These are phyloP conservation scores for Tribolium madens DNA, from an alignment of 1,140 invertebrate species.

Conservation along the genomic window DNA sequence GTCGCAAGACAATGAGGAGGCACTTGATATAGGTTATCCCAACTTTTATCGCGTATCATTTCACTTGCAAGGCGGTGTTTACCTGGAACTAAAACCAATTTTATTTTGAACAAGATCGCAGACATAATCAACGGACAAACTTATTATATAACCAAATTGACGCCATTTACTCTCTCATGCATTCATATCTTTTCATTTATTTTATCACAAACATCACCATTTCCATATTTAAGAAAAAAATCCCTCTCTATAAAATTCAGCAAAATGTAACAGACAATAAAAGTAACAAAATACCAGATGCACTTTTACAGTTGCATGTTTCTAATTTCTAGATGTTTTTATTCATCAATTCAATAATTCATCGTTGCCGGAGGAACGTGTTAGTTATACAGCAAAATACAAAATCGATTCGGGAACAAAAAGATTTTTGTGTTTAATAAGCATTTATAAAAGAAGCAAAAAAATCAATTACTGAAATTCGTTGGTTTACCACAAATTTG, in stretches of 20 bases:
- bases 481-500: no score
- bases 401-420: no score
- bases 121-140: constrained; percentile 21
- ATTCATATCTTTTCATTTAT: constrained; percentile 13
- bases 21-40: constrained; percentile 20
- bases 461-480: no score
- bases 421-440: no score
- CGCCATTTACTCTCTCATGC: constrained; percentile 7
- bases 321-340: no score
- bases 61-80: constrained; percentile 19
- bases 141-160: constrained; percentile 28
- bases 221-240: neutral
- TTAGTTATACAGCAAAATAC: no score
- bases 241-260: neutral
- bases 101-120: constrained; percentile 1
- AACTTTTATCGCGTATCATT: constrained; percentile 42
- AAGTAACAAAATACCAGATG: no score
- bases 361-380: no score
- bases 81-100: constrained; percentile 26
- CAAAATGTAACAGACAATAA: neutral
- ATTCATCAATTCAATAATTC: no score
- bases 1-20: constrained; percentile 26
- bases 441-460: no score
- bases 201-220: neutral
- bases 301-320: no score